These are phyloP conservation scores for Microctonus hyperodae DNA, from an alignment of 2,888 invertebrate genomes.

Conservation along the genomic window DNA sequence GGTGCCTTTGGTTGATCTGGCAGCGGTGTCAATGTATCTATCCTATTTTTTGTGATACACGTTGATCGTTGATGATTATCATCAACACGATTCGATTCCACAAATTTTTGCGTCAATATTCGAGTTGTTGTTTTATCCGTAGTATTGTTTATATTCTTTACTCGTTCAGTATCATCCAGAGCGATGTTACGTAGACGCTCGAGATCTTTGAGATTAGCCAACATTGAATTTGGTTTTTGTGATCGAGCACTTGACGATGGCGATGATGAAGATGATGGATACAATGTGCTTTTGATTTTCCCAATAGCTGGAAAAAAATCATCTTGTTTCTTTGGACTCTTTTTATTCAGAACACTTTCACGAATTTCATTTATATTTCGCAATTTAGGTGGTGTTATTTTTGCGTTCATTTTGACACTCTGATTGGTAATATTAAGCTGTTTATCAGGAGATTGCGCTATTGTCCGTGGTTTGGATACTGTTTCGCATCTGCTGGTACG, in stretches of 20 bases:
- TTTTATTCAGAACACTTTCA: conserved; percentile 38
- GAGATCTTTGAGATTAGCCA: conserved; percentile 54
- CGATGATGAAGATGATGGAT: not conserved
- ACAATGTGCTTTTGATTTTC: too few species aligned
- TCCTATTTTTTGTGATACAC: not conserved
- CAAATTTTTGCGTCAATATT: conserved; percentile 48
- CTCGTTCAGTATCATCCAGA: not conserved
- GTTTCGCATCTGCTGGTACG: conserved; percentile 45
- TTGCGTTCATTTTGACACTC: not conserved
- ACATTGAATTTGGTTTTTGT: conserved; percentile 46
- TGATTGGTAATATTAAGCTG: conserved; percentile 20
- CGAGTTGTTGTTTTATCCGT: conserved; percentile 22
- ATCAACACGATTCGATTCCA: conserved; percentile 43
- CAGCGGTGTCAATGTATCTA: not conserved
- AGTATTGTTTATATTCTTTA: not conserved
- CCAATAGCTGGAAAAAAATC: not conserved
- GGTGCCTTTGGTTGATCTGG: conserved; percentile 33
- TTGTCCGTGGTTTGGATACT: conserved; percentile 3
- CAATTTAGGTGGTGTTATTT: conserved; percentile 30
- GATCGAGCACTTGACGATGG: not conserved
- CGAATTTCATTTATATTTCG: conserved; percentile 54
- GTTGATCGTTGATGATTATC: conserved; percentile 13
- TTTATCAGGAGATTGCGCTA: not conserved
- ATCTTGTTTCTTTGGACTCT: not conserved
- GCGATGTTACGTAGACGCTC: conserved; percentile 46